Evolutionary conservation across 2,888 invertebrate genomes (phyloP), one percentile per base, ranked within the genome.

Genomic region (Caenorhabditis doughertyi): DNA sequence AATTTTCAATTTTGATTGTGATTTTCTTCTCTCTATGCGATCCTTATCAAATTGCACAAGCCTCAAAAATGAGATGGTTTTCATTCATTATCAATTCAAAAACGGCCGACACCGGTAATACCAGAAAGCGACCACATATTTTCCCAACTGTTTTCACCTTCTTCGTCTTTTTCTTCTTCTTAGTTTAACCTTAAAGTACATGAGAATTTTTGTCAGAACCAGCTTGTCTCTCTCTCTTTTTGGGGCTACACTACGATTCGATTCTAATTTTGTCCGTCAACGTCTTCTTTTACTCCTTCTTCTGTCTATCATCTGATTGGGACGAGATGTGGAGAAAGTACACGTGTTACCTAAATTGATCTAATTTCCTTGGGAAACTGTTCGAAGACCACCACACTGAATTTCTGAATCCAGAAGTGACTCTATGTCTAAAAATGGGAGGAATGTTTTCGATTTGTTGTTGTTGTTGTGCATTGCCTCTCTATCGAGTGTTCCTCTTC

Each of bases 371-470:
- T 58, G 18, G 32, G 11, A 7, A 42, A 42, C 8, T 11, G 42
- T n/a, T 5, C 5, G 35, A 9, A 9, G 18, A 47, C 44, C 44
- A 47, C 7, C 18, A 18, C 44, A 8, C 13, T 11, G 42, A 13
- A 13, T 42, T 47, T 18, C 35, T 35, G 35, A 29, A 32, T 35
- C 7, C 9, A 18, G 35, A 35, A 35, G 7, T 18, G 29, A 16
- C 16, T 8, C 18, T 35, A 11, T 27, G 18, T 44, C 47, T 47
- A 39, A 13, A 25, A 18, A 39, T 47, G n/a, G 32, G 21, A 13
- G 16, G 39, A 23, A 42, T 77, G 68, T 68, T 77, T 77, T 77
- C 62, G 77, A 68, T 68, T 77, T 77, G 67, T 60, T 76, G 67
- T 76, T 76, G 56, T 76, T 73, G 74, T 74, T 56, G 64, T 32